Conservation (phyloP, 2,888 invertebrate species). For the Hirtodrosophila trivittata region DNA sequence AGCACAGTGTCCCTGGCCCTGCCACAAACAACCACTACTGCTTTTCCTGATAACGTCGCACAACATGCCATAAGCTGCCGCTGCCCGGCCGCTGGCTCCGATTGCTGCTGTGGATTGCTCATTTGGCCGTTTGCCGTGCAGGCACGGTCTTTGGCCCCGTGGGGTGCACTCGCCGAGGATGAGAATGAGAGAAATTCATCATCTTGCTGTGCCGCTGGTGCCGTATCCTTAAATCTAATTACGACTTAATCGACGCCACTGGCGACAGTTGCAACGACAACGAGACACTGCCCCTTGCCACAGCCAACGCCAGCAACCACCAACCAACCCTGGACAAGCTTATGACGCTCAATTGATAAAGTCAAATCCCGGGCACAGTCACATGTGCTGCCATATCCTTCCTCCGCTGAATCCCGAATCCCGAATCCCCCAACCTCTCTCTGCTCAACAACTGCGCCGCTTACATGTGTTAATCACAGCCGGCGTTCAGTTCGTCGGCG, state of each 20-base stretch:
- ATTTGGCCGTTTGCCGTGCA: slow-evolving; percentile 62
- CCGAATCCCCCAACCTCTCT: slow-evolving; percentile 29
- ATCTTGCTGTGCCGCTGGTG: slow-evolving; percentile 82
- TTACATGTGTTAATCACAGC: slow-evolving; percentile 81
- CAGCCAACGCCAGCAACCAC: slow-evolving; percentile 48
- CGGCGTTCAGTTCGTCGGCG: slow-evolving; percentile 46
- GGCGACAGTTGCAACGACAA: slow-evolving; percentile 79
- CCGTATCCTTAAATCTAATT: slow-evolving; percentile 84
- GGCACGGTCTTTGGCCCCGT: slow-evolving; percentile 48
- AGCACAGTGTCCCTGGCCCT: slow-evolving; percentile 24
- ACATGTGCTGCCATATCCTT: slow-evolving; percentile 51
- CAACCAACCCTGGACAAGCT: slow-evolving; percentile 61
- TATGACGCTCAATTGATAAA: slow-evolving; percentile 82
- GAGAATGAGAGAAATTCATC: slow-evolving; percentile 77
- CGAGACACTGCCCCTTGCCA: slow-evolving; percentile 32
- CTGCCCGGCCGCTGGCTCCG: slow-evolving; percentile 37
- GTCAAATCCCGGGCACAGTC: slow-evolving; percentile 74
- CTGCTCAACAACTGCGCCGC: slow-evolving; percentile 63
- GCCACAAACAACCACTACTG: slow-evolving; percentile 30
- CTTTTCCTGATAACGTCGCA: slow-evolving; percentile 75
- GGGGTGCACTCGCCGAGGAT: slow-evolving; percentile 55
- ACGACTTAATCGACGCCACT: slow-evolving; percentile 84
- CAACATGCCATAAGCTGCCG: slow-evolving; percentile 77
- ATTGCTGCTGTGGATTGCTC: slow-evolving; percentile 66
- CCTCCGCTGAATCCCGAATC: slow-evolving; percentile 26